Percentiles rank a stretch among this genome's conserved stretches.
Evolutionary conservation across 2,888 invertebrate species (phyloP).

Genomic region (Charanyca ferruginea): DNA sequence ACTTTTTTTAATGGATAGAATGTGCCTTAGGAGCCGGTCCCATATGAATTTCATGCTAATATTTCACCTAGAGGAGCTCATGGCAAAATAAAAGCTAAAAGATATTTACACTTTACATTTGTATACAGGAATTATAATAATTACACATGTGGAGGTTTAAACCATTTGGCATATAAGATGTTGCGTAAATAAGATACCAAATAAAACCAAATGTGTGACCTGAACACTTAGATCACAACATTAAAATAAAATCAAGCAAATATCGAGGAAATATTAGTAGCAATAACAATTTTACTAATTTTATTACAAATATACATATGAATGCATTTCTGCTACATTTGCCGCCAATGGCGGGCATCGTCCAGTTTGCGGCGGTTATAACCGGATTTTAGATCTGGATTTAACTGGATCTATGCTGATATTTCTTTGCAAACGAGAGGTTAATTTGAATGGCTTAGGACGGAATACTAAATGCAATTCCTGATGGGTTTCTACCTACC

Average conservation of each 20-base stretch:
- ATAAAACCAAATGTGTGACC: slow-evolving; percentile 12
- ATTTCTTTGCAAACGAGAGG: slow-evolving; percentile 36
- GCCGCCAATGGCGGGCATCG: slow-evolving; percentile 24
- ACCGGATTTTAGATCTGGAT: slow-evolving; percentile 37
- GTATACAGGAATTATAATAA: too few relatives aligned
- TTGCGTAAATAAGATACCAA: neutral
- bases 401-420: slow-evolving; percentile 34
- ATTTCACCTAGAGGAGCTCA: too few relatives aligned
- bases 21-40: too few relatives aligned
- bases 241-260: slow-evolving; percentile 37
- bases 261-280: slow-evolving; percentile 34
- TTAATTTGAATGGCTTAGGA: slow-evolving; percentile 6
- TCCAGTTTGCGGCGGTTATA: slow-evolving; percentile 43
- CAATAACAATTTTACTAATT: slow-evolving; percentile 45
- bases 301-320: slow-evolving; percentile 48
- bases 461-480: neutral
- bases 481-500: neutral
- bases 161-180: too few relatives aligned
- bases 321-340: slow-evolving; percentile 63
- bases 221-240: neutral
- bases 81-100: too few relatives aligned
- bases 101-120: too few relatives aligned
- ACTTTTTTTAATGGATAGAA: too few relatives aligned
- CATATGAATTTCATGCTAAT: too few relatives aligned
- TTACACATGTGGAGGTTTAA: too few relatives aligned